Percentiles rank a stretch among this genome's conserved stretches.
Conservation (phyloP, 2,888 invertebrate genomes). For the Eupithecia dodoneata region DNA sequence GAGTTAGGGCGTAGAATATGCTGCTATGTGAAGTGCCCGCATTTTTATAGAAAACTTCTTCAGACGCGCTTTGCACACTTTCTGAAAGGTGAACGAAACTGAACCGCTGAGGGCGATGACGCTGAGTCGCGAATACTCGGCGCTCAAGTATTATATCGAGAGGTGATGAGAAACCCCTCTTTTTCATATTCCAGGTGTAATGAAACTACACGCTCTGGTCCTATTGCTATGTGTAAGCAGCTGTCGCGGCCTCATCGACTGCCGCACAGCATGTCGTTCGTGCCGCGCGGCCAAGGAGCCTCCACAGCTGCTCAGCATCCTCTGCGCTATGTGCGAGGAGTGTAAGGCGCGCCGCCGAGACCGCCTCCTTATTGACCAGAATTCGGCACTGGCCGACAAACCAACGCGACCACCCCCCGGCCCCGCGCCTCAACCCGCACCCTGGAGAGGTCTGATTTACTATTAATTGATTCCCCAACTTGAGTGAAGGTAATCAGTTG, state of each 20-base stretch:
- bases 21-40: not conserved
- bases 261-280: conserved; percentile 62
- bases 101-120: not conserved
- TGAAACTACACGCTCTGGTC: not conserved
- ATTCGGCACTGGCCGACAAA: not conserved
- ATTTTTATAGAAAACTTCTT: not conserved
- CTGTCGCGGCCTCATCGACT: conserved; percentile 55
- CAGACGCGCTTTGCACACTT: not conserved
- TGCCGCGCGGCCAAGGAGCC: conserved; percentile 54
- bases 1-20: too few relatives aligned
- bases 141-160: not conserved
- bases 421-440: not conserved
- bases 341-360: conserved; percentile 61
- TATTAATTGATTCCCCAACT: not conserved
- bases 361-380: not conserved
- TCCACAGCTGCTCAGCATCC: conserved; percentile 60
- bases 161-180: not conserved
- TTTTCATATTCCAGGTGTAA: not conserved
- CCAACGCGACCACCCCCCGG: not conserved
- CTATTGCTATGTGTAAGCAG: not conserved
- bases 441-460: not conserved
- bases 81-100: not conserved
- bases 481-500: not conserved
- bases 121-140: not conserved
- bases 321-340: conserved; percentile 75